Evolutionary conservation across 1,140 invertebrate species (phyloP).

Genomic region (Triops cancriformis): DNA sequence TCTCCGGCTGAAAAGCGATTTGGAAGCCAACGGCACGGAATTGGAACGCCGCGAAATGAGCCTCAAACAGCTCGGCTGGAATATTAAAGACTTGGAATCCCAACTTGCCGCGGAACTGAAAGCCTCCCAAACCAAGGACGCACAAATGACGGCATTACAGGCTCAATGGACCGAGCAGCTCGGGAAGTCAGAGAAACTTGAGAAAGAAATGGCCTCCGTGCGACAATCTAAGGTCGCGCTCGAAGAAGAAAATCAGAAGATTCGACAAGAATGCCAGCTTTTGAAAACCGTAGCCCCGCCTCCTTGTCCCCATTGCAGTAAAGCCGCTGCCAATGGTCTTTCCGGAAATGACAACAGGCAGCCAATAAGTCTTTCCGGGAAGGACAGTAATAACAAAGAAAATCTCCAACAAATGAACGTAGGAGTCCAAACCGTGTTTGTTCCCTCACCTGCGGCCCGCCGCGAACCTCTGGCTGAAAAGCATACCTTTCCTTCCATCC

Average conservation of each 20-base stretch:
- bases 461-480: background rate
- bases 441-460: background rate
- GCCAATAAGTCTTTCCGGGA: background rate
- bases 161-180: background rate
- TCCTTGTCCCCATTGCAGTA: background rate
- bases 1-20: slow-evolving; percentile 4
- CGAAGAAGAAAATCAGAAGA: background rate
- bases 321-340: background rate
- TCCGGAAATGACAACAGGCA: no score
- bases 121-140: background rate
- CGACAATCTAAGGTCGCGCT: background rate
- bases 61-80: background rate
- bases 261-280: slow-evolving; percentile 1
- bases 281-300: background rate
- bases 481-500: background rate
- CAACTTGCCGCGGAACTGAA: slow-evolving; percentile 8
- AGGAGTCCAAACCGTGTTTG: background rate
- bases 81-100: background rate
- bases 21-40: slow-evolving; percentile 18
- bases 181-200: background rate
- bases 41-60: slow-evolving; percentile 21
- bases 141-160: background rate
- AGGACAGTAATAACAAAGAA: background rate
- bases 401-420: background rate
- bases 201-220: background rate